These are phyloP conservation scores for Gari tellinella DNA, from an alignment of 2,888 invertebrate genomes.

Conservation along the genomic window DNA sequence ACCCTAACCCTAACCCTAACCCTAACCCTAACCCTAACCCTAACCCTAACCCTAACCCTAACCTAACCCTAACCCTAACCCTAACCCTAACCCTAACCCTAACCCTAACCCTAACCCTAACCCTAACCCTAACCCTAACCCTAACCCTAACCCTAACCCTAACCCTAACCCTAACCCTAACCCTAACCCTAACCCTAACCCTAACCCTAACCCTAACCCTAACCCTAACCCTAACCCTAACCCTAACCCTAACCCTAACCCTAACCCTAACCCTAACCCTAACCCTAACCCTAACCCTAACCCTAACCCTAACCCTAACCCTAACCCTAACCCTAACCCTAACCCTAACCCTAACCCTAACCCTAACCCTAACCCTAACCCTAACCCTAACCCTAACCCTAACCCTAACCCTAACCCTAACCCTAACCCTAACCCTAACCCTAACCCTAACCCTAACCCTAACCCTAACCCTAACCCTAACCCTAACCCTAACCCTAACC, in stretches of 20 bases:
- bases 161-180: conserved; percentile 1
- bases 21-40: too few species aligned
- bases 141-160: conserved; percentile 20
- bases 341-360: conserved; percentile 31
- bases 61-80: too few species aligned
- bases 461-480: too few species aligned
- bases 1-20: too few species aligned
- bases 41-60: too few species aligned
- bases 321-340: conserved; percentile 58
- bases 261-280: conserved; percentile 21
- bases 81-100: conserved; percentile 8
- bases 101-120: conserved; percentile 56
- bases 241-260: conserved; percentile 67
- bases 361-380: background rate
- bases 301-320: conserved; percentile 19
- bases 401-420: too few species aligned
- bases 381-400: too few species aligned
- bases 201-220: conserved; percentile 44
- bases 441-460: too few species aligned
- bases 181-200: conserved; percentile 53
- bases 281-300: too few species aligned
- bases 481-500: too few species aligned
- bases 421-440: too few species aligned
- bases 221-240: conserved; percentile 42
- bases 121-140: conserved; percentile 49